Base-by-base conservation (phyloP, 1,140 invertebrate species). In the Cephus cinctus region DNA sequence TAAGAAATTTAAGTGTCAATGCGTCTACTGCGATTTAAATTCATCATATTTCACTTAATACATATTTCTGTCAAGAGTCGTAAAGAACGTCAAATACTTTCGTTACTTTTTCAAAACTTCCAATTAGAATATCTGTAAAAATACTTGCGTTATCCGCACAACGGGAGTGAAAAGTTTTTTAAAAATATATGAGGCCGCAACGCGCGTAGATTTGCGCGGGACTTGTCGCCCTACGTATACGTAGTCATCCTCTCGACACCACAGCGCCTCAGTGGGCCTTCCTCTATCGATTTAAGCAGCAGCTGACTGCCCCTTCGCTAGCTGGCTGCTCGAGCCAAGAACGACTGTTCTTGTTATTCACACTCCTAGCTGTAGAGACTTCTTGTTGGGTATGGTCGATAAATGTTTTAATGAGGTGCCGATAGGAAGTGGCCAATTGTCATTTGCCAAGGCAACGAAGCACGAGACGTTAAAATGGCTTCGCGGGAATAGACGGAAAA, bases 231-330 rank as follows among this genome's bases (percentile, higher is more conserved):
- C 25, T 23, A 22, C 23, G n/a, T n/a, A n/a, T n/a, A n/a, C n/a
- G n/a, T n/a, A n/a, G n/a, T n/a, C n/a, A n/a, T n/a, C n/a, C n/a
- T n/a, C n/a, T n/a, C n/a, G n/a, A n/a, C n/a, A n/a, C n/a, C n/a
- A n/a, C n/a, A n/a, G 45, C 50, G 47, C 43, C 22, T 38, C 38
- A 30, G 34, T 43, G 44, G 46, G 45, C 48, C 42, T 34, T 43
- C 45, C 43, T 48, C 48, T 61, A 61, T 61, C 54, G 59, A 61
- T 61, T 57, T 56, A 38, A 54, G 44, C 42, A 52, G 51, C 50
- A 54, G 54, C 55, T 36, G 34, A 36, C 34, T 36, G 11, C 34
- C 34, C 14, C 34, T 5, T 12, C 14, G 19, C 14, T 36, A 36
- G 34, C 19, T 18, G 34, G 34, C 19, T 36, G 34, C 34, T 36